These are phyloP conservation scores for Eudasyphora cyanicolor DNA, from an alignment of 2,888 invertebrate species.

Conservation along the genomic window DNA sequence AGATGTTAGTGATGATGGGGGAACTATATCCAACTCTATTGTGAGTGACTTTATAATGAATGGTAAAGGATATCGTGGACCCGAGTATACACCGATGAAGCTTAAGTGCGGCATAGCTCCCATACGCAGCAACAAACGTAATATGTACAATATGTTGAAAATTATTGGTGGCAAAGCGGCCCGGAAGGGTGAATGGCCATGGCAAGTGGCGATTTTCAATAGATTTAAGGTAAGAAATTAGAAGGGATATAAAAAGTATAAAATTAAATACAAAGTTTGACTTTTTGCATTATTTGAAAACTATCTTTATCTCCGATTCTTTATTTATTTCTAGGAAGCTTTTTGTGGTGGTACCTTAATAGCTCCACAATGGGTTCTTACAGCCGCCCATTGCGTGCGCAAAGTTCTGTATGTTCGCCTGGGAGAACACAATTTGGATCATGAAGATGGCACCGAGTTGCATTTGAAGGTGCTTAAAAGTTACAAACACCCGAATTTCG, in stretches of 20 bases:
- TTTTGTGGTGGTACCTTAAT: constrained; percentile 94
- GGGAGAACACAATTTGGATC: constrained; percentile 91
- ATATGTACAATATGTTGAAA: constrained; percentile 84
- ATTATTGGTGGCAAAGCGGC: constrained; percentile 94
- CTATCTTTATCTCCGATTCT: background rate
- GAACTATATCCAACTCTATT: constrained; percentile 73
- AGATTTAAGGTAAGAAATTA: constrained; percentile 84
- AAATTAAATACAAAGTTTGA: too few relatives aligned
- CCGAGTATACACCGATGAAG: constrained; percentile 80
- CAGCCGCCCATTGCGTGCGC: constrained; percentile 93
- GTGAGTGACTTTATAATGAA: constrained; percentile 76
- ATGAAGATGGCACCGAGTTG: constrained; percentile 88
- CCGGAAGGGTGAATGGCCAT: constrained; percentile 92
- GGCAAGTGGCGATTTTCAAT: constrained; percentile 96
- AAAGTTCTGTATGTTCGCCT: constrained; percentile 88
- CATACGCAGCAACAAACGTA: constrained; percentile 74
- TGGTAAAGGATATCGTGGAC: constrained; percentile 77
- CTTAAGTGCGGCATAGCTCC: constrained; percentile 78
- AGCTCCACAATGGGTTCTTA: constrained; percentile 90
- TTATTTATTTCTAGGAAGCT: constrained; percentile 84
- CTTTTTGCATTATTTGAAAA: background rate
- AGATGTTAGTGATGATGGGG: constrained; percentile 68
- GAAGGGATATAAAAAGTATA: constrained; percentile 18
- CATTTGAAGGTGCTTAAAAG: constrained; percentile 88
- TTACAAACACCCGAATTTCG: constrained; percentile 91